Percentiles rank a stretch among this genome's conserved stretches.
Conservation (phyloP, 2,888 invertebrate species). For the Pristionchus mayeri region DNA sequence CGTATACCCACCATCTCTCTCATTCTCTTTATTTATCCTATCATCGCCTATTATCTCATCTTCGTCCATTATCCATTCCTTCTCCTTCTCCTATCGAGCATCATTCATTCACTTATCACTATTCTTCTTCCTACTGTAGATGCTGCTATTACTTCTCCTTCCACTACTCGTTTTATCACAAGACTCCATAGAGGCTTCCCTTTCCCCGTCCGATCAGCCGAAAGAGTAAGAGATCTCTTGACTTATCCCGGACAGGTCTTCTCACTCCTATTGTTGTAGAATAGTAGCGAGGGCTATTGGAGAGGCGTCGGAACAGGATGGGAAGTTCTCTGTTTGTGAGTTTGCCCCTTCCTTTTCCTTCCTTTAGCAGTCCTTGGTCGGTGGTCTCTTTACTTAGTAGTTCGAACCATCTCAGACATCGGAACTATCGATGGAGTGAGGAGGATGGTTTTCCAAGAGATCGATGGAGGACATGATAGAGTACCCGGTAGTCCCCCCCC, state of each 20-base stretch:
- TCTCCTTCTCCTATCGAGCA: no score
- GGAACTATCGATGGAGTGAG: conserved; percentile 68
- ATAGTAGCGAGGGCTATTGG: conserved; percentile 43
- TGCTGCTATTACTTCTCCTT: conserved; percentile 15
- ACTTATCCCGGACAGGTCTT: neutral
- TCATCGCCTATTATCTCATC: neutral
- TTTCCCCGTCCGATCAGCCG: conserved; percentile 36
- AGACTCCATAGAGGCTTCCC: neutral
- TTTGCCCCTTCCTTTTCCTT: neutral
- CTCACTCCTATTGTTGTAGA: conserved; percentile 36
- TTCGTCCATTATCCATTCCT: no score
- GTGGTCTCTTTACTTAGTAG: neutral
- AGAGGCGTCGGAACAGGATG: conserved; percentile 41
- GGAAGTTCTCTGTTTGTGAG: conserved; percentile 50
- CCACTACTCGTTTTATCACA: conserved; percentile 41
- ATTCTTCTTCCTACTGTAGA: neutral
- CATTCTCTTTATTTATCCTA: conserved; percentile 4
- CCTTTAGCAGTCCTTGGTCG: neutral
- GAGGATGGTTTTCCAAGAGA: conserved; percentile 66
- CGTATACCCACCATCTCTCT: conserved; percentile 7
- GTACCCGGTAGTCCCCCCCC: neutral
- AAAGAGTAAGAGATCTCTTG: conserved; percentile 38
- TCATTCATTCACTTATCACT: neutral
- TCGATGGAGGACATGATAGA: conserved; percentile 60
- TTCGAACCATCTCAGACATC: conserved; percentile 55